Evolutionary conservation across 2,797 vertebrate genomes (phyloP), one percentile per base, ranked within the genome.

Genomic region (Coregonus sp.): DNA sequence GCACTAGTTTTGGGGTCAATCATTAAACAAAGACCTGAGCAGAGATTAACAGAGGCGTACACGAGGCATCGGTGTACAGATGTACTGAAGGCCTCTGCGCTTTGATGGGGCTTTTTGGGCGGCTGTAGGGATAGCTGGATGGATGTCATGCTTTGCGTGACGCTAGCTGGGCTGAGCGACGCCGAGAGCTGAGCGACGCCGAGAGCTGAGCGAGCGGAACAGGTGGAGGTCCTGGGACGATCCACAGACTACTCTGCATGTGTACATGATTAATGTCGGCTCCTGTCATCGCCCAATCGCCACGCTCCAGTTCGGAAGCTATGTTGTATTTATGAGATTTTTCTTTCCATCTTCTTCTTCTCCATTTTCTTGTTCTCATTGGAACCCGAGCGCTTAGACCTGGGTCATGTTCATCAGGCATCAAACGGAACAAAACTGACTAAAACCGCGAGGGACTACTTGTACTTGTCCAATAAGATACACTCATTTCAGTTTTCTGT

Each of bases 231-330:
- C 31, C 65, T 9, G 40, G 40, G 40, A 47, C 67, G 18, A 20
- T 51, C 69, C 40, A 2, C 29, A 0, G 20, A n/a, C 61, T 51
- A 56, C 78, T 25, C 25, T 47, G 25, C 6, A 33, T 4, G 18
- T 29, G 29, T 80, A 35, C 69, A 75, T 77, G 81, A 79, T 69
- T 75, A 71, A 76, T 75, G 63, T 37, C 5, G 6, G 29, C 16
- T 68, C 61, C 68, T 69, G 37, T 56, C 50, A 25, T 12, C 56
- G 35, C 47, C 40, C 50, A 20, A 12, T 4, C 31, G 33, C 70
- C 47, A 9, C 4, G 18, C 52, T 33, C 70, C 70, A 25, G 4
- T 29, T 52, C 50, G 16, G 12, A 71, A 16, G 35, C 31, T 33
- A 40, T 69, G 33, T 40, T 69, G 67, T 69, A 69, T 69, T 69